Base-by-base conservation (phyloP, 2,113 vertebrate genomes). In the Mesitornis unicolor region DNA sequence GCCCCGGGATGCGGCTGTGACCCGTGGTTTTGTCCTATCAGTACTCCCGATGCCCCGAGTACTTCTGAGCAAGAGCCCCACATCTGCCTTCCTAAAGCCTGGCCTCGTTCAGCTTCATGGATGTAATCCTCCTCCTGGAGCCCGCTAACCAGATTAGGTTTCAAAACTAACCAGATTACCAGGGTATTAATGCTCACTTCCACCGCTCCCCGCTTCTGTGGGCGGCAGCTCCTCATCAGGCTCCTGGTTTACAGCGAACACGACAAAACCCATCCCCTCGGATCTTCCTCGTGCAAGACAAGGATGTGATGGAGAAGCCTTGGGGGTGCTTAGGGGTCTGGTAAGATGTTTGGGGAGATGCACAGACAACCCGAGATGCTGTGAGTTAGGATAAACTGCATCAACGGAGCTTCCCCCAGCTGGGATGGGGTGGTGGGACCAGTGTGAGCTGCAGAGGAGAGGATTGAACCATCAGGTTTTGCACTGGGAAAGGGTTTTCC, bases 131-230 rank as follows among this genome's bases (percentile, higher is more conserved):
- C 19, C 83, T 85, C 33, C 67, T 28, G 68, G 75, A 95, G 86
- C 87, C 82, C 63, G 83, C 91, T 97, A 94, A 96, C 96, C 83
- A 93, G 84, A 95, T 97, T 94, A 90, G 82, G 4, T 76, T 85
- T 74, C 91, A 79, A 77, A 51, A 65, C 91, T 96, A 96, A 95
- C 92, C 84, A 94, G 91, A 95, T 97, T 96, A 96, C 84, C 45
- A 87, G 79, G 53, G 83, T 36, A 78, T 95, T 96, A 92, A 71
- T 51, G 61, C 3, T 0, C 9, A 11, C 25, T 84, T 38, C 65
- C 61, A 56, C 53, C 0, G 6, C 38, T 51, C 35, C 36, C 48
- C 3, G 0, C 38, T 45, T 57, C 84, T 0, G 2, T 53, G 64
- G 48, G 21, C 35, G 63, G 81, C 81, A 91, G 86, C 50, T 68